Base-by-base conservation (phyloP, 2,888 invertebrate genomes). In the Yponomeuta evonymella region DNA sequence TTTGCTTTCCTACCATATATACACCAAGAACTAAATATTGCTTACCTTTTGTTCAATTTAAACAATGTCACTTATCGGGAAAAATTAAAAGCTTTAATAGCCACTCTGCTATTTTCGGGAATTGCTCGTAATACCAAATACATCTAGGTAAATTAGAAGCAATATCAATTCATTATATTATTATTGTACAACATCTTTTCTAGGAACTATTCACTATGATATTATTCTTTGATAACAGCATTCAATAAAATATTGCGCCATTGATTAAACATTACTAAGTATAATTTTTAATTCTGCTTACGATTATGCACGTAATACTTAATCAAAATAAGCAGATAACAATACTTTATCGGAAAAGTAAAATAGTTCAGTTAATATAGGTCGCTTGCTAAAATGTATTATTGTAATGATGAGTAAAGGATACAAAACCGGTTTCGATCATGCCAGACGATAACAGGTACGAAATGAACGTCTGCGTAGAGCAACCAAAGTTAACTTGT, bases 1-100 rank as follows among this genome's bases (percentile, higher is more conserved):
- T 72, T 71, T 73, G 70, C 71, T 71, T 65, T 65, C 36, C 29
- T 70, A 65, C 12, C 29, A 64, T 70, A 70, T 70, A 66, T 51
- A 66, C 36, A 72, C 70, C 73, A 33, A 67, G 5, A 71, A 72
- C 72, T 76, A 72, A 73, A 72, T 76, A 75, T 75, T 74, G 73
- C 75, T 77, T 76, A 73, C 74, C 71, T 70, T 68, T 68, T 68
- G 51, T 43, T 43, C 6, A 8, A 8, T 43, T 43, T 43, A 43
- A 51, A 51, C 48, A 68, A 51, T 11, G 33, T 30, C 67, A 72
- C 71, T 70, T 69, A 43, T 69, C n/a, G 29, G 58, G 51, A 29
- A 58, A 69, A 23, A 43, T 43, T 43, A 43, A 43, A 69, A 51
- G 48, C 48, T 58, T 48, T 11, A 66, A 58, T n/a, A 70, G 43